Conservation (phyloP, 2,113 vertebrate genomes). For the Pantherophis guttatus region DNA sequence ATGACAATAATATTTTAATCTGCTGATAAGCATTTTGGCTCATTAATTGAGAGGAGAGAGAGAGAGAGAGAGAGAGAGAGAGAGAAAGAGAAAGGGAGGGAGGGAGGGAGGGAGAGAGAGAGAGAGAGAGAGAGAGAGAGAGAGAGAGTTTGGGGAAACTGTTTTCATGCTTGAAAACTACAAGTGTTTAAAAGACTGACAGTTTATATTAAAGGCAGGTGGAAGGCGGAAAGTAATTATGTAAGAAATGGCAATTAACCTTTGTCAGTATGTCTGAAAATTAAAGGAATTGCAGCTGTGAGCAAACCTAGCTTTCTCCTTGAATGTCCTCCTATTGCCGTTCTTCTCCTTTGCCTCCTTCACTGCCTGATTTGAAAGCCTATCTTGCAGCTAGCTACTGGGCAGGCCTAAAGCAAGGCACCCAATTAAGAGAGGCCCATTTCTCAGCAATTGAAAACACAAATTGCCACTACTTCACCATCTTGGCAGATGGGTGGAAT, state of each 20-base stretch:
- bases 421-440: not conserved
- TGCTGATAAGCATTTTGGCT: not conserved
- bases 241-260: conserved; percentile 25
- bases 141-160: not conserved
- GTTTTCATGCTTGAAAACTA: not conserved
- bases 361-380: not conserved
- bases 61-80: not conserved
- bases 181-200: not conserved
- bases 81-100: not conserved
- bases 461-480: not conserved
- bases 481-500: no score
- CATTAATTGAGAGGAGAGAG: not conserved
- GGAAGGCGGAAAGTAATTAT: not conserved
- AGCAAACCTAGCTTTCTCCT: conserved; percentile 6
- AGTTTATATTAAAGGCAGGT: not conserved
- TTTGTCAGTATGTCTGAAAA: conserved; percentile 19
- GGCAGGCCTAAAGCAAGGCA: not conserved
- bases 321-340: not conserved
- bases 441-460: not conserved
- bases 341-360: not conserved
- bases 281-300: conserved; percentile 14
- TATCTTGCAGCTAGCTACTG: not conserved
- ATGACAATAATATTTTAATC: not conserved
- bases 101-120: no score
- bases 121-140: not conserved